phyloP scores from a whole-genome alignment of 2,888 invertebrate species.

The Eupsilia transversa region DNA sequence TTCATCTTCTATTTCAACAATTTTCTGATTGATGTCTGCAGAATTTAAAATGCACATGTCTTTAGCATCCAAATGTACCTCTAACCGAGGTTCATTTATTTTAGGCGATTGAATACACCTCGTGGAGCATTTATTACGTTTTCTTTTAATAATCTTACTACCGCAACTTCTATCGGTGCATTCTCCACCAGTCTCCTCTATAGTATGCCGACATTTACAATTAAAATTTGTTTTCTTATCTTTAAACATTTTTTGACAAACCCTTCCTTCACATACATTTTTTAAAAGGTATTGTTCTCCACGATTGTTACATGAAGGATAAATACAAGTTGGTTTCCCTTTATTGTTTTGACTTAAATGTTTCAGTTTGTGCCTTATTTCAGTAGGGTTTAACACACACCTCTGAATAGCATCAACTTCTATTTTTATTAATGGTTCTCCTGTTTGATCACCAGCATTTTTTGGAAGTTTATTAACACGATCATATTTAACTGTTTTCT shows the following conservation, averaged over 20 bases:
- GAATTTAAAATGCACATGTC: slow-evolving; percentile 74
- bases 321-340: slow-evolving; percentile 44
- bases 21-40: slow-evolving; percentile 68
- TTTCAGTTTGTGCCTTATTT: slow-evolving; percentile 68
- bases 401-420: slow-evolving; percentile 68
- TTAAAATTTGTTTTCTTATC: slow-evolving; percentile 61
- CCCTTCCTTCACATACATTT: slow-evolving; percentile 30
- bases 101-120: not conserved
- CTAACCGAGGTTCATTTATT: slow-evolving; percentile 58
- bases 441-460: slow-evolving; percentile 43
- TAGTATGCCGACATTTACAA: slow-evolving; percentile 62
- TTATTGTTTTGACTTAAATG: slow-evolving; percentile 6
- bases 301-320: slow-evolving; percentile 60
- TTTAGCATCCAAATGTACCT: slow-evolving; percentile 70
- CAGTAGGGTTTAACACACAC: slow-evolving; percentile 66
- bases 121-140: slow-evolving; percentile 1
- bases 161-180: slow-evolving; percentile 71
- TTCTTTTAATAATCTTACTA: not conserved
- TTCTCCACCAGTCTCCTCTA: slow-evolving; percentile 53
- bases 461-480: slow-evolving; percentile 7
- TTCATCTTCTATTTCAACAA: slow-evolving; percentile 48
- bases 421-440: slow-evolving; percentile 69
- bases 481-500: not conserved
- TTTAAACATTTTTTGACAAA: slow-evolving; percentile 42
- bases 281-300: slow-evolving; percentile 7